Base-by-base conservation (phyloP, 2,888 invertebrate species). In the Polyploca ridens region DNA sequence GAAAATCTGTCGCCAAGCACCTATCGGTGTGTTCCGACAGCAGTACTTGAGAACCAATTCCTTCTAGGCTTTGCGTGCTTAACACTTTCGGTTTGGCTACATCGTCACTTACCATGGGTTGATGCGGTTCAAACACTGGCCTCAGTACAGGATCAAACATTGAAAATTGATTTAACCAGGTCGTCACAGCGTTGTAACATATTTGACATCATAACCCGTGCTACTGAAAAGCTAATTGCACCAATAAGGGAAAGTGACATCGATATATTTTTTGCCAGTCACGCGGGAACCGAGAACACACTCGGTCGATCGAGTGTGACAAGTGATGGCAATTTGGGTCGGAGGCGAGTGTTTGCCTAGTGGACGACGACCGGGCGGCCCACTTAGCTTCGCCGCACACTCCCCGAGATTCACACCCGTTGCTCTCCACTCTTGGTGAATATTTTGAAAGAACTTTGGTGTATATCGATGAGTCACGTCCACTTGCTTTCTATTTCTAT, bases 311-410 rank as follows among this genome's bases (percentile, higher is more conserved):
- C 67, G 64, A 74, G 76, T 79, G 82, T 84, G 87, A 88, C 87
- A 86, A 86, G 86, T 82, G 84, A 86, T 74, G 85, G 83, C 82
- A 86, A 89, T 90, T 86, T 85, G 76, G 86, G 84, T 81, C 81
- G 83, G 76, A 72, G 74, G 74, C 69, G 79, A 87, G 86, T 87
- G 88, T 90, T 90, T 89, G 83, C 78, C 73, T 79, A 82, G 77
- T 72, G 77, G 75, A 72, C 71, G 72, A 67, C 66, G 71, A 70
- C 64, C 63, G 19, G 64, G 63, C 65, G 68, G 65, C 63, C 67
- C 74, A 73, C 76, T 77, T 74, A 70, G 66, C 62, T 58, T 68
- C 64, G 38, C 63, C 62, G 62, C 58, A 59, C 59, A 58, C 54
- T 58, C 44, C 44, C 58, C 54, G 46, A 54, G 54, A 54, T 54